A percentile compares a stretch with the other conserved stretches of the same genome.
Evolutionary conservation across 2,888 invertebrate genomes (phyloP).

Genomic region (Rhopalosiphum nymphaeae): DNA sequence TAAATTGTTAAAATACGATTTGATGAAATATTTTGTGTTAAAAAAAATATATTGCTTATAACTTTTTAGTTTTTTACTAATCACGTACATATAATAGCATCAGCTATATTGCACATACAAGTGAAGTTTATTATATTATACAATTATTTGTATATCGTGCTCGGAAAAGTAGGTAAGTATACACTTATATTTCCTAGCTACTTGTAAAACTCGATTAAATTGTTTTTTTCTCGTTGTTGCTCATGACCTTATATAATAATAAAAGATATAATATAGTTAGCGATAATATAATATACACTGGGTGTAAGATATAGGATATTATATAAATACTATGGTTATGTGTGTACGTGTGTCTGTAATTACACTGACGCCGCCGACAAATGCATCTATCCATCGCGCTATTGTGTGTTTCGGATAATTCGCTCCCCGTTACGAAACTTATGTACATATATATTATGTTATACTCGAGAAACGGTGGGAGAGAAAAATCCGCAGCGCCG

Average conservation of each 20-base stretch:
- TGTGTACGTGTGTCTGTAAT: neutral
- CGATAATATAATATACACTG: neutral
- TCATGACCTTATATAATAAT: neutral
- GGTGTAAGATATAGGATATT: neutral
- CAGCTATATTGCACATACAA: neutral
- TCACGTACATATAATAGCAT: neutral
- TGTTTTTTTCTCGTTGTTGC: neutral
- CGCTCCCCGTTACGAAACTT: neutral
- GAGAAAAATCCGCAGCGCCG: conserved; percentile 22
- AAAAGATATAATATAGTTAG: neutral
- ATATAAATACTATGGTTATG: neutral
- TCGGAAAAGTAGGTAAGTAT: neutral
- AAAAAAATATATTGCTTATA: neutral
- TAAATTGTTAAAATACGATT: neutral
- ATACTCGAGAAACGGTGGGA: neutral
- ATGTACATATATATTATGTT: neutral
- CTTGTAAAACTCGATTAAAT: conserved; percentile 1
- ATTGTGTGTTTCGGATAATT: neutral
- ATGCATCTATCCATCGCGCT: neutral
- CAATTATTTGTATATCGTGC: neutral
- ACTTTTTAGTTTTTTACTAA: neutral
- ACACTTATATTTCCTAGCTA: neutral
- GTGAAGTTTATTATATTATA: neutral
- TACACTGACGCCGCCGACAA: neutral
- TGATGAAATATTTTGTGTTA: neutral